Base-by-base conservation (phyloP, 2,888 invertebrate species). In the Caenorhabditis macrosperma region DNA sequence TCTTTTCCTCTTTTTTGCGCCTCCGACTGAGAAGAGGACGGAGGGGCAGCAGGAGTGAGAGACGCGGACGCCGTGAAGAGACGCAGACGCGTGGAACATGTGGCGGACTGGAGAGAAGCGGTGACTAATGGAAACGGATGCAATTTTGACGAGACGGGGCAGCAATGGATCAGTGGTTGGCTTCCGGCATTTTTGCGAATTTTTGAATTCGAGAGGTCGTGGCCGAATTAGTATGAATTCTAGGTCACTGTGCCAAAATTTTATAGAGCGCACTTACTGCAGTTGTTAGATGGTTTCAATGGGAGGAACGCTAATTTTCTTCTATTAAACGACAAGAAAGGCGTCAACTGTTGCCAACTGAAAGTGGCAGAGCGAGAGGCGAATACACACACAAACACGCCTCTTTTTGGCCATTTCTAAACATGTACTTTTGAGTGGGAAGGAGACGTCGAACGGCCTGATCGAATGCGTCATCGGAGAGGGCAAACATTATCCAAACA, bases 61-160 rank as follows among this genome's bases (percentile, higher is more conserved):
- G 64, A 74, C 30, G 30, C 48, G 41, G 64, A 57, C 74, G 74
- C 74, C 59, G 41, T 15, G 59, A 26, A 30, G 74, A 74, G 59
- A 74, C 64, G 26, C 72, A 74, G 64, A 66, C 64, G 22, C 12
- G 22, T 38, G 38, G 74, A 74, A 74, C 74, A 74, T 74, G 74
- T 74, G 74, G 74, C 59, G 74, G 50, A 72, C 54, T 54, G 71
- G 61, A 46, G 69, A 63, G 69, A 46, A 22, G 35, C 59, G 54
- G 59, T 75, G 75, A 76, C 69, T 68, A 60, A 76, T 55, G 68
- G 57, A 66, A 67, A 74, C 28, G 48, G 54, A 60, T 55, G 61
- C 61, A 24, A 55, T 52, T 22, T 54, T n/a, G 60, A 44, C 28
- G 38, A 57, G 46, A 35, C 33, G 35, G 33, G 46, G 28, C 30